Percentiles rank a stretch among this genome's conserved stretches.
phyloP scores from a whole-genome alignment of 2,797 vertebrate species.

The Cyprinella venusta region DNA sequence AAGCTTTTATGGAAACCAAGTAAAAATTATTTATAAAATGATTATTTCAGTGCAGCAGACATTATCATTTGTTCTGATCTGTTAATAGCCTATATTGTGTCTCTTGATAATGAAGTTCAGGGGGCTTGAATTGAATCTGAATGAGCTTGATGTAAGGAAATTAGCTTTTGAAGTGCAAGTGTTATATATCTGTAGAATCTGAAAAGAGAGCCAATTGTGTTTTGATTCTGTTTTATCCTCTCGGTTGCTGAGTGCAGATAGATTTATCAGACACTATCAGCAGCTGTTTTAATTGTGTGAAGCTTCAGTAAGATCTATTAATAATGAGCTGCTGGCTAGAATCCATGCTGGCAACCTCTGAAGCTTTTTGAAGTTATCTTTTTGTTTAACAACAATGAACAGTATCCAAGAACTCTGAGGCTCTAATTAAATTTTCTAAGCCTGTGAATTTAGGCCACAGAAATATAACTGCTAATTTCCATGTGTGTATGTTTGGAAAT shows the following conservation, averaged over 20 bases:
- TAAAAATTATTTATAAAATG: not conserved
- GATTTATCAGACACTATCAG: slow-evolving; percentile 27
- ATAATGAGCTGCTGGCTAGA: slow-evolving; percentile 69
- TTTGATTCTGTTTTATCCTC: not conserved
- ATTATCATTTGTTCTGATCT: not conserved
- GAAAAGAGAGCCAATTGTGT: not conserved
- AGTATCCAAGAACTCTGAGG: slow-evolving; percentile 33
- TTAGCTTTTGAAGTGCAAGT: not conserved
- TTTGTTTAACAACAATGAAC: slow-evolving; percentile 33
- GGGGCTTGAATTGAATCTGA: not conserved
- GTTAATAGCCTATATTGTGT: not conserved
- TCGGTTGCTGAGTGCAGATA: not conserved
- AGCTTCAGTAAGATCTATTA: slow-evolving; percentile 67
- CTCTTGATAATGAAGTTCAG: not conserved
- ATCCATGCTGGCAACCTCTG: slow-evolving; percentile 55
- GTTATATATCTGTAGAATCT: slow-evolving; percentile 5
- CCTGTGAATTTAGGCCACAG: slow-evolving; percentile 12
- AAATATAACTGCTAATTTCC: slow-evolving; percentile 11
- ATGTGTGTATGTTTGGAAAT: slow-evolving; percentile 9
- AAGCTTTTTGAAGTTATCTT: slow-evolving; percentile 38
- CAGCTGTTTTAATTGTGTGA: slow-evolving; percentile 35
- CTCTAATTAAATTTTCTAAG: slow-evolving; percentile 26
- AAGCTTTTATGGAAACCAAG: not conserved
- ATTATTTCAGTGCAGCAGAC: not conserved
- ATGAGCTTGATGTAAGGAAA: not conserved